Conservation (phyloP, 2,888 invertebrate species). For the Oscheius sp. region DNA sequence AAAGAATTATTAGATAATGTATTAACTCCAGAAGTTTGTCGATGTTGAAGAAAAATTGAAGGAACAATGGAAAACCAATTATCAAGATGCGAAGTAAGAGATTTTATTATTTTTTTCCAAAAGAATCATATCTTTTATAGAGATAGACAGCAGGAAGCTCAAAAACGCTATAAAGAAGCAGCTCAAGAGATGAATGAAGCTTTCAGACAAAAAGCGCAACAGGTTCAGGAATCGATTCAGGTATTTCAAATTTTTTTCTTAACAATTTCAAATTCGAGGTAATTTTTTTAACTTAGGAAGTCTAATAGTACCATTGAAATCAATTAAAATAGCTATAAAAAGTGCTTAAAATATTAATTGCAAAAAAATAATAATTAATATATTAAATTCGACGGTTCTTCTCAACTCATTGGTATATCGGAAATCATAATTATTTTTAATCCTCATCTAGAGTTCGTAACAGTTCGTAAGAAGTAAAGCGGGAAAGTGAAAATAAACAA, state of each 20-base stretch:
- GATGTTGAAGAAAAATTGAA: conserved; percentile 22
- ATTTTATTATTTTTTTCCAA: neutral
- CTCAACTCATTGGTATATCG: too few relatives aligned
- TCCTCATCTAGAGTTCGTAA: too few relatives aligned
- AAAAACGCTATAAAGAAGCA: neutral
- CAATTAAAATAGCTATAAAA: too few relatives aligned
- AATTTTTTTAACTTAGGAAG: too few relatives aligned
- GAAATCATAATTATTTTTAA: too few relatives aligned
- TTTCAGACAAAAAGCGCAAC: conserved; percentile 8
- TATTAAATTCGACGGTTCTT: too few relatives aligned
- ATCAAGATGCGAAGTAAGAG: conserved; percentile 1
- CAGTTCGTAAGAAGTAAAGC: too few relatives aligned
- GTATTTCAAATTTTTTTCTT: neutral
- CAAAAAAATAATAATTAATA: too few relatives aligned
- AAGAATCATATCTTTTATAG: neutral
- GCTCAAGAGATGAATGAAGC: neutral
- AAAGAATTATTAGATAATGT: neutral
- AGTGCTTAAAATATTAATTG: too few relatives aligned
- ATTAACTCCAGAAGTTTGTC: conserved; percentile 5
- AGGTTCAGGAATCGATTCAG: conserved; percentile 7
- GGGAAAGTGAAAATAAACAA: too few relatives aligned
- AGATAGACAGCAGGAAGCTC: neutral
- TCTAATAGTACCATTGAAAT: too few relatives aligned
- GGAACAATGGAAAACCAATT: conserved; percentile 23
- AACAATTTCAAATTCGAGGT: neutral